Conservation (phyloP, 2,113 vertebrate genomes). For the Macquaria ambigua region DNA sequence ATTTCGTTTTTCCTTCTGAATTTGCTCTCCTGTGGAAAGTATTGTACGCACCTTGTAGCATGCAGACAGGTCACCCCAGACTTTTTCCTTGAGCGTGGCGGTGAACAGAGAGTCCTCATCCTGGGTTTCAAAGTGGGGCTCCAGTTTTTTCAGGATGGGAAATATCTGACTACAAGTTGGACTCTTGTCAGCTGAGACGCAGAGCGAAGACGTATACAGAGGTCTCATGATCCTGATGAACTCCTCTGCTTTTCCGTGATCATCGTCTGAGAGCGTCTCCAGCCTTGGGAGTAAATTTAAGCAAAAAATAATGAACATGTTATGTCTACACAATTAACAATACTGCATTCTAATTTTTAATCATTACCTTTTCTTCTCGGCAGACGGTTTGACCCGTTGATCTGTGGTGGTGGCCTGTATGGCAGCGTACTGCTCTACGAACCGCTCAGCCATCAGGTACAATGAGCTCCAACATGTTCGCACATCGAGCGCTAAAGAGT, state of each 20-base stretch:
- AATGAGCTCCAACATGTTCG: neutral
- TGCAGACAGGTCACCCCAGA: neutral
- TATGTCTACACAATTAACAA: neutral
- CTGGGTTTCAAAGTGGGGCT: neutral
- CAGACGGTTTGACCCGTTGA: neutral
- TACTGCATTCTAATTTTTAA: neutral
- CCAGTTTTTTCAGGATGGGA: slow-evolving; percentile 19
- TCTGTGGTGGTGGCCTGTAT: neutral
- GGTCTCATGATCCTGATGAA: neutral
- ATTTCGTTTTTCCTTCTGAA: neutral
- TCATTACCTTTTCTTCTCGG: neutral
- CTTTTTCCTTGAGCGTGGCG: neutral
- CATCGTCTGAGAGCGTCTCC: neutral
- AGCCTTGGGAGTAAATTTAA: neutral
- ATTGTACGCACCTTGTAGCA: neutral
- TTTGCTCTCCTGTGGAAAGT: neutral
- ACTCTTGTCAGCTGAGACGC: slow-evolving; percentile 24
- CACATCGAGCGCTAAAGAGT: neutral
- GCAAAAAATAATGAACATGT: neutral
- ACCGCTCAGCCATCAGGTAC: slow-evolving; percentile 23
- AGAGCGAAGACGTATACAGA: neutral
- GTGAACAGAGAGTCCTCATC: slow-evolving; percentile 9
- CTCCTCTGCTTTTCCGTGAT: slow-evolving; percentile 1
- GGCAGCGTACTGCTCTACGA: slow-evolving; percentile 24
- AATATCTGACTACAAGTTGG: slow-evolving; percentile 24